Base-by-base conservation (phyloP, 2,113 vertebrate species). In the Hiodon alosoides region DNA sequence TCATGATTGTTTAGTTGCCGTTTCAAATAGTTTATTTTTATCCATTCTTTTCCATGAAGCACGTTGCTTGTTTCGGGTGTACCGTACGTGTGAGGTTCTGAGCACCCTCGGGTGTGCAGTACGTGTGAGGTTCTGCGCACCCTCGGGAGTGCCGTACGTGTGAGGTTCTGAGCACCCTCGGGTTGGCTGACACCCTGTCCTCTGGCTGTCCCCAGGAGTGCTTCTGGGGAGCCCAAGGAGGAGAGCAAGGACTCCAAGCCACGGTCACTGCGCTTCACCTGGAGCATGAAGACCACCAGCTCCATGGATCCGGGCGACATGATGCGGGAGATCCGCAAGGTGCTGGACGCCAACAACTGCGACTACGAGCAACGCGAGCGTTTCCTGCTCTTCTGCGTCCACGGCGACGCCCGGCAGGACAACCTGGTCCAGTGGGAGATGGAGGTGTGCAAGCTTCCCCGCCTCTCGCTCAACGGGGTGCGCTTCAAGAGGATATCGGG, bases 221-320 rank as follows among this genome's bases (percentile, higher is more conserved):
- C 86, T 3, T 93, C 94, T 2, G 94, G 95, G 5, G 96, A 98
- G 5, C 84, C 93, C 10, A 97, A 94, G 78, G 97, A 99, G 31
- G 97, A 99, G 0, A 80, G 80, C 3, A 95, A 95, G 64, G 97
- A 99, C 84, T 93, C 94, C 0, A 99, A 99, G 86, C 97, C 96
- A 0, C 94, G 97, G 2, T 98, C 97, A 3, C 86, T 99, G 83
- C 93, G 96, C 31, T 99, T 99, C 86, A 99, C 97, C 0, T 99
- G 97, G 97, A 98, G 95, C 78, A 99, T 99, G 97, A 99, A 98
- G 91, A 99, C 97, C 87, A 99, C 96, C 0, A 98, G 96, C 51
- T 97, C 97, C 57, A 97, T 98, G 97, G 97, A 99, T 90, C 96
- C 96, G 0, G 93, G 91, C 0, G 97, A 99, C 84, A 98, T 99